Conservation (phyloP, 2,888 invertebrate genomes). For the Drosophila anomalata region DNA sequence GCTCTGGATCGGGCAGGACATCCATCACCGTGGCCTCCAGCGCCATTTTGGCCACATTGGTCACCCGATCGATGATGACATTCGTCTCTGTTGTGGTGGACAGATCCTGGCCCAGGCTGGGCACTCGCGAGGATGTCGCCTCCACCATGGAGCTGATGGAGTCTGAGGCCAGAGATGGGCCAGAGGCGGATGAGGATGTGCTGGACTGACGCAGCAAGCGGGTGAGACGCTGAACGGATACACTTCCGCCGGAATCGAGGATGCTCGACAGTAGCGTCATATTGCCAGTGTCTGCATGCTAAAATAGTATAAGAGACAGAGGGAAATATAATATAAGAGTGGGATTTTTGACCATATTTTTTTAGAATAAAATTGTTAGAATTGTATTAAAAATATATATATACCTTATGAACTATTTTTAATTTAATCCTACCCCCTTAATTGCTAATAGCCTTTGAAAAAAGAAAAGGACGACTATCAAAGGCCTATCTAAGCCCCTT, state of each 20-base stretch:
- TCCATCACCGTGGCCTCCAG: slow-evolving; percentile 24
- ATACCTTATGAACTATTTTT: too few relatives aligned
- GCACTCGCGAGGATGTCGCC: slow-evolving; percentile 26
- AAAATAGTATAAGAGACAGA: background rate
- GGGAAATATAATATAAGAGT: too few relatives aligned
- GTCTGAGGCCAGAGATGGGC: slow-evolving; percentile 11
- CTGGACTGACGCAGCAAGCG: slow-evolving; percentile 21
- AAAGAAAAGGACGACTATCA: background rate
- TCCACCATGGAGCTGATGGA: slow-evolving; percentile 30
- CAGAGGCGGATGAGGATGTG: slow-evolving; percentile 24
- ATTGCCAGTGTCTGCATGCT: slow-evolving; percentile 34
- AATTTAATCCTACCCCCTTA: too few relatives aligned
- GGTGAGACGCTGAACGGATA: slow-evolving; percentile 25
- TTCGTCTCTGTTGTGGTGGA: slow-evolving; percentile 9
- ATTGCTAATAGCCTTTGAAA: too few relatives aligned
- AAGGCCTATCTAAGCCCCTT: background rate
- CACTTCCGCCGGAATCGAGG: slow-evolving; percentile 27
- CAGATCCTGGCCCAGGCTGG: background rate
- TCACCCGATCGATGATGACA: slow-evolving; percentile 42
- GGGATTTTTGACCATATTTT: too few relatives aligned
- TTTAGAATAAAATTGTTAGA: too few relatives aligned
- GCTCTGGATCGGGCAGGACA: slow-evolving; percentile 20
- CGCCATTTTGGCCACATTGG: slow-evolving; percentile 32
- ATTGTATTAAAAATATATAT: too few relatives aligned
- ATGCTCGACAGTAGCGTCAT: slow-evolving; percentile 50